phyloP scores from a whole-genome alignment of 37 sponge, comb jelly and placozoan species.

The Haliclona indistincta region DNA sequence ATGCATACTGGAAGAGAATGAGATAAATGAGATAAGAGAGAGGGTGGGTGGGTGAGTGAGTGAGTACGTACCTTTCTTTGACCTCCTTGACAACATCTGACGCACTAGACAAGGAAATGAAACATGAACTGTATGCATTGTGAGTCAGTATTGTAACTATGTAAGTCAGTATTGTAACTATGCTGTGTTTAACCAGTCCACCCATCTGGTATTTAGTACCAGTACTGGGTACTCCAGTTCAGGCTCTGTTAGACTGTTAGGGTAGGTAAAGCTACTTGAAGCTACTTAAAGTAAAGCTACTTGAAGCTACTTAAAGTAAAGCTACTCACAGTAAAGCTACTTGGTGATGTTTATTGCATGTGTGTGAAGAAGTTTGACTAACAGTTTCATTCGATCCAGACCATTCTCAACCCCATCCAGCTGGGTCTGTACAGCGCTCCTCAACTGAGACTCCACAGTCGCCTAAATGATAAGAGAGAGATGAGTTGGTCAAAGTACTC shows the following conservation, averaged over 20 bases:
- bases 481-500: background rate
- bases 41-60: background rate
- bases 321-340: too few relatives aligned
- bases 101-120: slow-evolving; percentile 11
- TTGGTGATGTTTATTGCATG: too few relatives aligned
- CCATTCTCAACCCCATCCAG: slow-evolving; percentile 92
- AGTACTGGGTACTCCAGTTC: too few relatives aligned
- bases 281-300: too few relatives aligned
- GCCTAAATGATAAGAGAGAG: slow-evolving; percentile 31
- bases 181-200: too few relatives aligned
- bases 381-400: slow-evolving; percentile 64
- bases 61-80: slow-evolving; percentile 24
- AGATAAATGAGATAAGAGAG: background rate
- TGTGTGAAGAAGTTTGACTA: background rate
- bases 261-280: too few relatives aligned
- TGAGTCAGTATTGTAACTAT: background rate
- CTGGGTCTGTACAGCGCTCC: slow-evolving; percentile 89
- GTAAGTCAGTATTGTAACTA: too few relatives aligned
- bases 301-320: too few relatives aligned
- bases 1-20: slow-evolving; percentile 26
- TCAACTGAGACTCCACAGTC: slow-evolving; percentile 77
- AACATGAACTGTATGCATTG: background rate
- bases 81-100: slow-evolving; percentile 41
- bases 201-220: too few relatives aligned
- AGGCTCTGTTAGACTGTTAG: too few relatives aligned